phyloP scores from a whole-genome alignment of 2,888 invertebrate genomes.

The Drosophila mulleri region DNA sequence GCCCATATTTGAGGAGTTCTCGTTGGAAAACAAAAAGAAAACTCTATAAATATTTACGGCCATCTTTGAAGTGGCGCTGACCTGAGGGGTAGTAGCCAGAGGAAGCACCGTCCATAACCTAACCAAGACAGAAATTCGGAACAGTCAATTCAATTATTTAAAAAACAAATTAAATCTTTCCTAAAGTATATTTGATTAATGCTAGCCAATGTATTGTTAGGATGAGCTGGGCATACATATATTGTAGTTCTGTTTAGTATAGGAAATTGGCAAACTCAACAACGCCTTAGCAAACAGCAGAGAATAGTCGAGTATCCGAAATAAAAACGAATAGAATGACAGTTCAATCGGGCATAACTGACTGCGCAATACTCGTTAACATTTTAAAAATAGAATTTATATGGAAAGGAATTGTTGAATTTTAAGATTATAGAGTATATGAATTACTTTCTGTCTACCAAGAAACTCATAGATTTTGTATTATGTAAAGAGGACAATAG shows the following conservation, averaged over 20 bases:
- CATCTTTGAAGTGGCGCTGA: conserved; percentile 9
- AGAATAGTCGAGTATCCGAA: not conserved
- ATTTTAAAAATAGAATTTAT: not conserved
- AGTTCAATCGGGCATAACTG: not conserved
- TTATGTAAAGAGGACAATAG: too few species aligned
- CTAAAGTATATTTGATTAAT: conserved; percentile 9
- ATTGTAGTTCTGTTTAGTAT: conserved; percentile 23
- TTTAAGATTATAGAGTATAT: not conserved
- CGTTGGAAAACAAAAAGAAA: conserved; percentile 15
- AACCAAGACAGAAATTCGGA: not conserved
- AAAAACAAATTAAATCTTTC: conserved; percentile 3
- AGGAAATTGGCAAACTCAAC: conserved; percentile 19
- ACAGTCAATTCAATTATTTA: conserved; percentile 6
- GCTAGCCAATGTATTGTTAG: not conserved
- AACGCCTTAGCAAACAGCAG: conserved; percentile 9
- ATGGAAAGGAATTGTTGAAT: not conserved
- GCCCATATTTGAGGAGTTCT: conserved; percentile 48
- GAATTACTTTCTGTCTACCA: too few species aligned
- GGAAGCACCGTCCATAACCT: not conserved
- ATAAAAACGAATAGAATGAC: not conserved
- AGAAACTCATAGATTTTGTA: too few species aligned
- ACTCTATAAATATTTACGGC: conserved; percentile 33
- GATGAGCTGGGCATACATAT: not conserved
- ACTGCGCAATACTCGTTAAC: not conserved
- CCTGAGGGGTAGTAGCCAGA: not conserved